Conservation (phyloP, 2,888 invertebrate genomes). For the Aphidius colemani region DNA sequence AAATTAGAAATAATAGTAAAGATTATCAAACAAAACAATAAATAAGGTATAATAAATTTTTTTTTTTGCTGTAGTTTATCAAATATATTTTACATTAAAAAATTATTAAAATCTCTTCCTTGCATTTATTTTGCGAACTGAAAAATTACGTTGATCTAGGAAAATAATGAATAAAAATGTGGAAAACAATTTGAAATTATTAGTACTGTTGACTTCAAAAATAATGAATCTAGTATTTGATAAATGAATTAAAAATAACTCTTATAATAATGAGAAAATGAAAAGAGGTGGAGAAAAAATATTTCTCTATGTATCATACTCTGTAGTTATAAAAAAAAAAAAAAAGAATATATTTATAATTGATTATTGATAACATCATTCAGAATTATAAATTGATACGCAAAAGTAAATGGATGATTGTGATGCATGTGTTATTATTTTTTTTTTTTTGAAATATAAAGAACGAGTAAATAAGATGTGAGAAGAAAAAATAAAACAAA, state of each 20-base stretch:
- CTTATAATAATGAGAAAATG: constrained; percentile 20
- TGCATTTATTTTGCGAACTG: too few species aligned
- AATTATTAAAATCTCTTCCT: too few species aligned
- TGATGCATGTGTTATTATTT: constrained; percentile 18
- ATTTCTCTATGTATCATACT: constrained; percentile 49
- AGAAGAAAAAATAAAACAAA: not conserved
- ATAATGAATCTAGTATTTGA: not conserved
- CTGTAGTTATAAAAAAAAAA: constrained; percentile 44
- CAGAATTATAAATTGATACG: not conserved
- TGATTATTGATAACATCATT: constrained; percentile 36
- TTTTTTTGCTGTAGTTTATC: too few species aligned
- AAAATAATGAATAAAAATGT: too few species aligned
- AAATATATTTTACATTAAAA: too few species aligned
- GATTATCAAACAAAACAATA: not conserved
- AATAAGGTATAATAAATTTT: not conserved
- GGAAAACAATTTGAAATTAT: too few species aligned
- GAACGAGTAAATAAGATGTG: constrained; percentile 3
- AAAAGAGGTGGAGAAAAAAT: constrained; percentile 24
- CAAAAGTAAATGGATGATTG: too few species aligned
- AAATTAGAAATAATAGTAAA: not conserved
- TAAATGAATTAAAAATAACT: constrained; percentile 2
- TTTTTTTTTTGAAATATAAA: constrained; percentile 10
- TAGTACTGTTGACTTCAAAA: too few species aligned
- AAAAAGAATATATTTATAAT: constrained; percentile 46
- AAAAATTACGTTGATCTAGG: too few species aligned